phyloP scores from a whole-genome alignment of 2,888 invertebrate genomes.

The Sepiola atlantica region DNA sequence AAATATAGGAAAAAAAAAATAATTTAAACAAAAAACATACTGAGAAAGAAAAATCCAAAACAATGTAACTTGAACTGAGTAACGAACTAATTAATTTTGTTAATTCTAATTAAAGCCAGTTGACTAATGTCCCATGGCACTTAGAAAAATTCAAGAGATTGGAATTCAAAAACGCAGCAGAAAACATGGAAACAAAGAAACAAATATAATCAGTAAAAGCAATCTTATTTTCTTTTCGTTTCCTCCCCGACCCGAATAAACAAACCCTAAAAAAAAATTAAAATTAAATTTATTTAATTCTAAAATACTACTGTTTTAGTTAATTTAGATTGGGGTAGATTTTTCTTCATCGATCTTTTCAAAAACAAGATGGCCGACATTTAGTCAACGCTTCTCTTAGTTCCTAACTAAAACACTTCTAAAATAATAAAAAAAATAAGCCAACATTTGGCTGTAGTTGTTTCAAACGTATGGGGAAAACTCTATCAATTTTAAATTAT shows the following conservation, averaged over 20 bases:
- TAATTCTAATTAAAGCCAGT: slow-evolving; percentile 12
- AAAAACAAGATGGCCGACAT: not conserved
- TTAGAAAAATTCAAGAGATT: slow-evolving; percentile 19
- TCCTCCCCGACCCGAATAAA: not conserved
- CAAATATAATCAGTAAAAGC: not conserved
- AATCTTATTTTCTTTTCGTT: not conserved
- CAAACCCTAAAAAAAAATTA: not conserved
- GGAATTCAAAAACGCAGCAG: not conserved
- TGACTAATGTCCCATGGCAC: slow-evolving; percentile 32
- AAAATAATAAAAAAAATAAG: too few species aligned
- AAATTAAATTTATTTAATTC: slow-evolving; percentile 13
- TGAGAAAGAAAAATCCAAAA: not conserved
- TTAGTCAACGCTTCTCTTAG: not conserved
- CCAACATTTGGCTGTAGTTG: too few species aligned
- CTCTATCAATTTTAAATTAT: too few species aligned
- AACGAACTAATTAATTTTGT: slow-evolving; percentile 21
- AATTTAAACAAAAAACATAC: not conserved
- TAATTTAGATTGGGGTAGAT: slow-evolving; percentile 1
- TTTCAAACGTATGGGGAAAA: too few species aligned
- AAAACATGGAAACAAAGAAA: not conserved
- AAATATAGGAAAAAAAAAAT: not conserved
- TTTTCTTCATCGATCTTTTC: not conserved
- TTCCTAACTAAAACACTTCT: too few species aligned
- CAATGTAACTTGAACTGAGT: slow-evolving; percentile 32
- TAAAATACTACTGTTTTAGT: not conserved